Evolutionary conservation across 1,140 invertebrate genomes (phyloP).

Genomic region (Bombus confusus): DNA sequence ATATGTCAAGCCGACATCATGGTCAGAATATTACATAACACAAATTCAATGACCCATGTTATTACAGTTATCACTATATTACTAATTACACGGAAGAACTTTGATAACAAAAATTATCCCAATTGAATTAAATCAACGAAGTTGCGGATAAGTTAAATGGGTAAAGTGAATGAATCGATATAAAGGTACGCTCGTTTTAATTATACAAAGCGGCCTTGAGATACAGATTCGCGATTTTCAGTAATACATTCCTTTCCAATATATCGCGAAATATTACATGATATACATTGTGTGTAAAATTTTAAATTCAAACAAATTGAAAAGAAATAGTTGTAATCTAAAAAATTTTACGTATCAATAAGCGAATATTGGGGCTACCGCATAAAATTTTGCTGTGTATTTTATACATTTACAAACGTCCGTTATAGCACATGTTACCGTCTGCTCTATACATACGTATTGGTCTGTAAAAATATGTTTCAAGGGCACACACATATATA

Average conservation of each 20-base stretch:
- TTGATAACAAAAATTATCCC: background rate
- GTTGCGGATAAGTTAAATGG: background rate
- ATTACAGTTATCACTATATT: conserved; percentile 55
- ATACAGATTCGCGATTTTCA: background rate
- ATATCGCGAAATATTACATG: background rate
- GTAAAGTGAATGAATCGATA: background rate
- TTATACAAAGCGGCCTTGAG: background rate
- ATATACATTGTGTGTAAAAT: background rate
- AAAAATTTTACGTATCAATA: background rate
- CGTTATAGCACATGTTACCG: background rate
- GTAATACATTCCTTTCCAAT: background rate
- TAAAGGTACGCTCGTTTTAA: background rate
- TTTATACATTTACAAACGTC: conserved; percentile 2
- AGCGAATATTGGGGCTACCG: background rate
- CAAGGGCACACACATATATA: conserved; percentile 15
- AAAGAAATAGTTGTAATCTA: background rate
- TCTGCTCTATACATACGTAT: background rate
- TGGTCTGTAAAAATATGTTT: conserved; percentile 29
- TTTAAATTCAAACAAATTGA: background rate
- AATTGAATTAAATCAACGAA: background rate
- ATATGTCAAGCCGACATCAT: conserved; percentile 19
- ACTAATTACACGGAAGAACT: conserved; percentile 31
- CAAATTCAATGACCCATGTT: conserved; percentile 46
- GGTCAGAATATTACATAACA: conserved; percentile 59
- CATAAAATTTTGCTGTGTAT: background rate